A percentile compares a stretch with the other conserved stretches of the same genome.
Conservation (phyloP, 2,888 invertebrate genomes). For the Xylophagus ater region DNA sequence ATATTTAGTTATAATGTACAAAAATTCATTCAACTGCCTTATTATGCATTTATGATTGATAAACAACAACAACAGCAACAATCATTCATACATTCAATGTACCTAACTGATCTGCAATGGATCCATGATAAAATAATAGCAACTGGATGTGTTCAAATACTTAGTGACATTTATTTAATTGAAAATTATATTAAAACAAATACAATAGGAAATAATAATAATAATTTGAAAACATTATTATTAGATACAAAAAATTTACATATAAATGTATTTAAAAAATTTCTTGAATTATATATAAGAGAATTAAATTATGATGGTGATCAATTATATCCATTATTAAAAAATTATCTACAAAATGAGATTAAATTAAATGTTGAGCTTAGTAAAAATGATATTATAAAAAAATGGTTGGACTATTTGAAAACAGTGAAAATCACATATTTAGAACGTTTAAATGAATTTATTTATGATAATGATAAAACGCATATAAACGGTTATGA, state of each 20-base stretch:
- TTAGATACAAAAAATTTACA: too few relatives aligned
- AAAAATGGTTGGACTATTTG: slow-evolving; percentile 32
- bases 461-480: slow-evolving; percentile 39
- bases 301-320: slow-evolving; percentile 70
- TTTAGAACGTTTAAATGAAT: slow-evolving; percentile 33
- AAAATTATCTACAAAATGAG: slow-evolving; percentile 40
- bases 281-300: slow-evolving; percentile 58
- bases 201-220: slow-evolving; percentile 27
- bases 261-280: slow-evolving; percentile 51
- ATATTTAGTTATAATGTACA: slow-evolving; percentile 60
- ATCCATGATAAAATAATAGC: slow-evolving; percentile 69
- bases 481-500: slow-evolving; percentile 37
- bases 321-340: slow-evolving; percentile 67
- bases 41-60: slow-evolving; percentile 49
- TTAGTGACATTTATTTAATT: slow-evolving; percentile 60
- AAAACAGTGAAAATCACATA: slow-evolving; percentile 40
- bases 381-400: slow-evolving; percentile 30
- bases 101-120: slow-evolving; percentile 67
- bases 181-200: slow-evolving; percentile 25
- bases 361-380: slow-evolving; percentile 24
- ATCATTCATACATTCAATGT: slow-evolving; percentile 53
- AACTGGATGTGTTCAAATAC: slow-evolving; percentile 60
- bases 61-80: slow-evolving; percentile 31
- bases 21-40: slow-evolving; percentile 73
- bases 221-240: slow-evolving; percentile 31